Evolutionary conservation across 1,140 invertebrate genomes (phyloP).

Genomic region (Myzus persicae): DNA sequence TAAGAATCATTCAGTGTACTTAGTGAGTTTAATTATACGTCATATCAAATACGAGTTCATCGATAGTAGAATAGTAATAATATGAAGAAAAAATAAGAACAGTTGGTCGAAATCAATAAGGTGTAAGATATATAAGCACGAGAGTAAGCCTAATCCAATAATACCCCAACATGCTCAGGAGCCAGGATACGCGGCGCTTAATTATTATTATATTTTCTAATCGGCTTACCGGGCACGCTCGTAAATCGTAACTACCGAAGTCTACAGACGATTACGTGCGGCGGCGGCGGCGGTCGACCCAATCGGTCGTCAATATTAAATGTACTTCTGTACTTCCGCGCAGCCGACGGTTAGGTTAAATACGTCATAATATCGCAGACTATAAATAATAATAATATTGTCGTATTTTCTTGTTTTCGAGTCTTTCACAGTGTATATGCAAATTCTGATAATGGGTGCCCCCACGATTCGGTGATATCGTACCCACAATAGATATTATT

Average conservation of each 20-base stretch:
- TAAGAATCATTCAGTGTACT: neutral
- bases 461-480: too few relatives aligned
- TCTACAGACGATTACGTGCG: neutral
- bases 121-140: neutral
- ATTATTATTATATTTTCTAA: constrained; percentile 12
- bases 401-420: neutral
- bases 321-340: too few relatives aligned
- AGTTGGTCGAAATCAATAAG: neutral
- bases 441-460: neutral
- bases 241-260: neutral
- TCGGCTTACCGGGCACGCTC: neutral
- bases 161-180: neutral
- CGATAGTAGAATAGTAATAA: neutral
- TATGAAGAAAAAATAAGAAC: neutral
- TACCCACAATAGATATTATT: too few relatives aligned
- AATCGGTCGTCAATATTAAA: too few relatives aligned
- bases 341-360: neutral
- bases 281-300: too few relatives aligned
- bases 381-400: neutral
- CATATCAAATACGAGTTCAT: neutral
- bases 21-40: too few relatives aligned
- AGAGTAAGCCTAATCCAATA: neutral
- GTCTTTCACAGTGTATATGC: neutral
- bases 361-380: neutral
- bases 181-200: neutral